Evolutionary conservation across 2,113 vertebrate species (phyloP).

Genomic region (Syngnathus floridae): DNA sequence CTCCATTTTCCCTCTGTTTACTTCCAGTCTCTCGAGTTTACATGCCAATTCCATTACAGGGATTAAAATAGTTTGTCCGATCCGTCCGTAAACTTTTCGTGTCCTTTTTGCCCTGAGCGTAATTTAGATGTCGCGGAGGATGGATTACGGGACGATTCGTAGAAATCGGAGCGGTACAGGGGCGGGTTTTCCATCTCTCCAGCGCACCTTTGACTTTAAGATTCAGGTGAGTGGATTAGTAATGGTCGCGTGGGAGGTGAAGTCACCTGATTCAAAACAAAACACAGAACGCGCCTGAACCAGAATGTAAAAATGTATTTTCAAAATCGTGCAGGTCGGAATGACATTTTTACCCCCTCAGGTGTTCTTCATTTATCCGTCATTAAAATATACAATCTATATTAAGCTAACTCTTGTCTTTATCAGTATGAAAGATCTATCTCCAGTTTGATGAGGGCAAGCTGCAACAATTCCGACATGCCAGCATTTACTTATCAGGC

Average conservation of each 20-base stretch:
- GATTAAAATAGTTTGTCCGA: constrained; percentile 75
- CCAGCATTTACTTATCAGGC: constrained; percentile 22
- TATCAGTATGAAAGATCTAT: background rate
- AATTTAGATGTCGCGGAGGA: constrained; percentile 53
- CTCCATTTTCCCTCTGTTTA: constrained; percentile 66
- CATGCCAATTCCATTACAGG: constrained; percentile 72
- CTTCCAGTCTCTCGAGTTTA: constrained; percentile 66
- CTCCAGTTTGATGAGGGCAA: background rate
- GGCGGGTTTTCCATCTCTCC: constrained; percentile 61
- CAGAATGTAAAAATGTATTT: too few relatives aligned
- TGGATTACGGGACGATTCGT: constrained; percentile 54
- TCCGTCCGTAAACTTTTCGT: constrained; percentile 54
- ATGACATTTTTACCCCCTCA: too few relatives aligned
- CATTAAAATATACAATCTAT: background rate
- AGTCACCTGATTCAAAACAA: constrained; percentile 21
- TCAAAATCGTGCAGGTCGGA: too few relatives aligned
- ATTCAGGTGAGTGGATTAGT: constrained; percentile 64
- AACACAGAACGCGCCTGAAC: too few relatives aligned
- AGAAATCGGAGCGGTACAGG: constrained; percentile 40
- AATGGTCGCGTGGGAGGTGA: constrained; percentile 38
- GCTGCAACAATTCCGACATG: constrained; percentile 4
- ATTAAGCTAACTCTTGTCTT: background rate
- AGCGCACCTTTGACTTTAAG: constrained; percentile 54
- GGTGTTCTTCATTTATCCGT: background rate
- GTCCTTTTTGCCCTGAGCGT: constrained; percentile 23